Base-by-base conservation (phyloP, 2,113 vertebrate genomes). In the Brachypteracias leptosomus region DNA sequence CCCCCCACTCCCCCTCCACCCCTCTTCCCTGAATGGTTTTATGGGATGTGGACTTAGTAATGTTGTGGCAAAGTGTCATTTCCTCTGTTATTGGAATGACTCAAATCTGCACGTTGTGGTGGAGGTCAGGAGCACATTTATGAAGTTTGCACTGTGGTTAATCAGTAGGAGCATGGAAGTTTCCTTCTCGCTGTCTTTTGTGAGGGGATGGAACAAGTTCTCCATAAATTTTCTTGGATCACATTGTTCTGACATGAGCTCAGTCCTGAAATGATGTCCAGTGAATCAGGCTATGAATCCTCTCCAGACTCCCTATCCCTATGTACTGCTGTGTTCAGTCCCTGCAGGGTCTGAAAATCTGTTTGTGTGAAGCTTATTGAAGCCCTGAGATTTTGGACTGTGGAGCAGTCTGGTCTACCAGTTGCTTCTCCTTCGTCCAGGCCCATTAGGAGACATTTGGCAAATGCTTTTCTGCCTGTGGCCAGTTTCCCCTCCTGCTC, bases 61-160 rank as follows among this genome's bases (percentile, higher is more conserved):
- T 96, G 92, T 95, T 96, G 95, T 97, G 95, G 96, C 95, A 94
- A 94, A 96, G 94, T 96, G 96, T 96, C 90, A 89, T 97, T 95
- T 97, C 93, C 95, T 95, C 74, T 95, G 95, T 91, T 96, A 97
- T 96, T 94, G 92, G 94, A 95, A 96, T 96, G 91, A 96, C 86
- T 96, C 95, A 96, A 95, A 79, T 83, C 88, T 91, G 65, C 0
- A 5, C 13, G 1, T 66, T 90, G 88, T 86, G 76, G 87, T 46
- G 89, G 96, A 97, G 96, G 96, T 96, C 95, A 97, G 94, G 71
- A 96, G 52, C 93, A 65, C 54, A 13, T 93, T 97, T 96, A 93
- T 94, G 94, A 90, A 96, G 97, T 97, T 97, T 97, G 92, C 93
- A 89, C 88, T 96, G 91, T 97, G 95, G 97, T 97, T 97, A 97